These are phyloP conservation scores for Schizopygopsis pylzovi DNA, from an alignment of 2,797 vertebrate genomes.

Conservation along the genomic window DNA sequence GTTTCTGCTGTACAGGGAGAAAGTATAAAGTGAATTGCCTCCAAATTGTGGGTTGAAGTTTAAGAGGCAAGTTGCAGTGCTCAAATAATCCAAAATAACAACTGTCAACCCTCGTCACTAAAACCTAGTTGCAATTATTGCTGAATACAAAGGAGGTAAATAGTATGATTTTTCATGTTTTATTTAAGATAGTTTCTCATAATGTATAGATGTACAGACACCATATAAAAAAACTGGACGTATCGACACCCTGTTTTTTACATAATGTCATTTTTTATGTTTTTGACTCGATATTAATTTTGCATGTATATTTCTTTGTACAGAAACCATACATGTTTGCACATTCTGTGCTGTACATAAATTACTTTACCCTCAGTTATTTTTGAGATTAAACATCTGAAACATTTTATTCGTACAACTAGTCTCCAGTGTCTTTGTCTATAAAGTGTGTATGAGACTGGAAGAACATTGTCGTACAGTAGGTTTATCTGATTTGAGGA, in stretches of 20 bases:
- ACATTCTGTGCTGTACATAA: conserved; percentile 97
- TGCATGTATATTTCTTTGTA: conserved; percentile 99
- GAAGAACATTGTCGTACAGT: background rate
- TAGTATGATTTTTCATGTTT: conserved; percentile 19
- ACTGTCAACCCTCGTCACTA: background rate
- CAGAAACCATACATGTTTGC: conserved; percentile 92
- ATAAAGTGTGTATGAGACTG: background rate
- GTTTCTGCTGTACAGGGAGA: conserved; percentile 21
- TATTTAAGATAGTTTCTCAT: conserved; percentile 53
- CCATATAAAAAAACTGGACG: conserved; percentile 74
- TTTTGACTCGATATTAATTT: conserved; percentile 81
- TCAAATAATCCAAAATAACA: conserved; percentile 6
- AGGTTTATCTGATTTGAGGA: background rate
- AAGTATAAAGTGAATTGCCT: background rate
- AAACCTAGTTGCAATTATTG: conserved; percentile 19
- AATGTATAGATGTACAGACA: conserved; percentile 83
- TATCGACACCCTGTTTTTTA: conserved; percentile 86
- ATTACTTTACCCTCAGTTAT: conserved; percentile 94
- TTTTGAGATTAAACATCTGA: conserved; percentile 97
- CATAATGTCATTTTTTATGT: conserved; percentile 82
- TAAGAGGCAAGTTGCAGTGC: conserved; percentile 18
- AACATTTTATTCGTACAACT: conserved; percentile 73
- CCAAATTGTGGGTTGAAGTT: background rate
- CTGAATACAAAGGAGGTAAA: conserved; percentile 16
- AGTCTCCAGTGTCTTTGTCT: conserved; percentile 7